A percentile compares a stretch with the other conserved stretches of the same genome.
These are phyloP conservation scores for Azemiops feae DNA, from an alignment of 2,113 vertebrate genomes.

Conservation along the genomic window DNA sequence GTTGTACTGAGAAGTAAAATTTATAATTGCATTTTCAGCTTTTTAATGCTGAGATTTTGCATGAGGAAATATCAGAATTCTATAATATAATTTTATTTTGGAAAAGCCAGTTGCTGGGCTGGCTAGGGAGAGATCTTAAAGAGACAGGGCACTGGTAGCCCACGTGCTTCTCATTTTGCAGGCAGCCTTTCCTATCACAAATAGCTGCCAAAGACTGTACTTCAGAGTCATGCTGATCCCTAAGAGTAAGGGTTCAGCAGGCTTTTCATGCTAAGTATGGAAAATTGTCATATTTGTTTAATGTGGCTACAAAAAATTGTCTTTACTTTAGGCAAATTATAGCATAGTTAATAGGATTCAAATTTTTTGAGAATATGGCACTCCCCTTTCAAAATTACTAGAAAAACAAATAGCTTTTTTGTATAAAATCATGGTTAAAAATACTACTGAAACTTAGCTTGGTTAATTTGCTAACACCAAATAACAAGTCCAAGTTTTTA, in stretches of 20 bases:
- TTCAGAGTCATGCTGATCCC: neutral
- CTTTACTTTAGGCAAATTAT: slow-evolving; percentile 4
- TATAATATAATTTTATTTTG: neutral
- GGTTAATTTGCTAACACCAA: neutral
- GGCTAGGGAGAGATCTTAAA: too few relatives aligned
- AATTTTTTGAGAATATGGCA: slow-evolving; percentile 26
- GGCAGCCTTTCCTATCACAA: too few relatives aligned
- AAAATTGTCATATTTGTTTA: neutral
- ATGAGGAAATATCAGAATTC: neutral
- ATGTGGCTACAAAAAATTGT: slow-evolving; percentile 11
- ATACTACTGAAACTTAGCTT: neutral
- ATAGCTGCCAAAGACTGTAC: neutral
- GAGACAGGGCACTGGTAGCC: too few relatives aligned
- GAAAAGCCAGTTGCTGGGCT: neutral
- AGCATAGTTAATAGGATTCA: slow-evolving; percentile 20
- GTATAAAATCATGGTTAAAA: slow-evolving; percentile 1
- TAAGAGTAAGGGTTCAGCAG: neutral
- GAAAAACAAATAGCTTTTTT: neutral
- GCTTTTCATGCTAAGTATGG: slow-evolving; percentile 9
- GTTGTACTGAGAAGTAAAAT: neutral
- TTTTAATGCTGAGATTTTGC: neutral
- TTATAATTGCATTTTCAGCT: neutral
- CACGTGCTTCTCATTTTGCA: too few relatives aligned
- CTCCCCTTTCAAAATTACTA: slow-evolving; percentile 6
- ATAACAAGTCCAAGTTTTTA: neutral